These are phyloP conservation scores for Butastur rufipennis DNA, from an alignment of 2,113 vertebrate genomes.

Conservation along the genomic window DNA sequence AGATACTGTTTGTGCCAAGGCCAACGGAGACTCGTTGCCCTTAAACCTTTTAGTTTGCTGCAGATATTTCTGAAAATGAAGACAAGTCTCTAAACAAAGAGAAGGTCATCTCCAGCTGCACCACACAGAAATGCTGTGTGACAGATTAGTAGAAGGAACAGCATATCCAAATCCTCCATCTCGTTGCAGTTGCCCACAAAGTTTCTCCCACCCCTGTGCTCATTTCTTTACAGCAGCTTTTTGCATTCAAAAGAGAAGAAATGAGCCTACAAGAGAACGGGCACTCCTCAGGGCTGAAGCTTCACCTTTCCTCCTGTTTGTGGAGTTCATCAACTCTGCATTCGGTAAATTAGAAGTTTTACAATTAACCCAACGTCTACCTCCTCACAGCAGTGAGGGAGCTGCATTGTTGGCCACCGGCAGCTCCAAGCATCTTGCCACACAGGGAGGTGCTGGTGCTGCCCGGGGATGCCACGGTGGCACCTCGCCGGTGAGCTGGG, in stretches of 20 bases:
- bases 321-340: background rate
- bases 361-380: no score
- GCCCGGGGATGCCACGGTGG: accelerated
- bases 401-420: accelerated
- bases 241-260: background rate
- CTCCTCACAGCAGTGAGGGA: background rate
- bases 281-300: background rate
- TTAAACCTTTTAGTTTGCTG: background rate
- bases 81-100: background rate
- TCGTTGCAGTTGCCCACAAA: background rate
- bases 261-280: background rate
- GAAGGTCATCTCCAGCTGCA: background rate
- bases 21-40: accelerated
- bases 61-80: background rate
- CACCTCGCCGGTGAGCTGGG: background rate
- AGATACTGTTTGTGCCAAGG: background rate
- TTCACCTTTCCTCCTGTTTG: background rate
- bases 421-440: background rate
- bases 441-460: background rate
- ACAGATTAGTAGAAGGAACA: background rate
- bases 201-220: accelerated
- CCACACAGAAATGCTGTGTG: background rate
- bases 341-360: background rate
- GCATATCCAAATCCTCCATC: background rate
- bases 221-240: background rate